Evolutionary conservation across 2,797 vertebrate genomes (phyloP), one percentile per base, ranked within the genome.

Genomic region (Anguilla obscura): DNA sequence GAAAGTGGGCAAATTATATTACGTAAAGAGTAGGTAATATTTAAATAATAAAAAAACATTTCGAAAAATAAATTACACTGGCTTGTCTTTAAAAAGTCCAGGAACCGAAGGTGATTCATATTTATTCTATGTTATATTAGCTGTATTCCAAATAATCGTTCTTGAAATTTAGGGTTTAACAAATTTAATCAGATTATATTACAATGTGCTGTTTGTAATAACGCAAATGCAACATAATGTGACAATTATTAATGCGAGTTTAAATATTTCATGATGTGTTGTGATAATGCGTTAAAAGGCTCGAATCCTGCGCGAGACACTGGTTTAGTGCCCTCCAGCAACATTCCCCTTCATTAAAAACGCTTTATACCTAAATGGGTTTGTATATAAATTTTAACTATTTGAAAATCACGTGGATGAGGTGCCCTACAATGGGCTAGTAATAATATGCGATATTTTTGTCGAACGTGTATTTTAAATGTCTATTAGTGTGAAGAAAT

Each of bases 391-490:
- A 56, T 56, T 66, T 66, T 66, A 18, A 69, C 7, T 12, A 3
- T 74, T 33, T 33, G 7, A 14, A 74, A 74, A 74, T 74, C 69
- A 14, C 30, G 6, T 30, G n/a, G n/a, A 74, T 74, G 12, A 10
- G 69, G 30, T 80, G 30, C 10, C 21, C 36, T 45, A 45, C 30
- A 40, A 16, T 79, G 12, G 12, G 2, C 18, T 27, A 74, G 40
- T 80, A 7, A 21, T 48, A 48, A 82, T 82, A 24, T 48, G 3
- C 33, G 79, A 50, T 82, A 82, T 82, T 82, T 79, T 82, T n/a
- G 45, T 82, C 6, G 5, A 21, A 24, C 33, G 10, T 80, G 40
- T 82, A 48, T 82, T 82, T 82, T 7, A 48, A 82, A 24, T 50
- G 1, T 18, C 0, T 2, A 21, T 36, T 21, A 79, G 76, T 21